Evolutionary conservation across 1,140 invertebrate species (phyloP), one percentile per base, ranked within the genome.

Genomic region (Stratiolaelaps scimitus): DNA sequence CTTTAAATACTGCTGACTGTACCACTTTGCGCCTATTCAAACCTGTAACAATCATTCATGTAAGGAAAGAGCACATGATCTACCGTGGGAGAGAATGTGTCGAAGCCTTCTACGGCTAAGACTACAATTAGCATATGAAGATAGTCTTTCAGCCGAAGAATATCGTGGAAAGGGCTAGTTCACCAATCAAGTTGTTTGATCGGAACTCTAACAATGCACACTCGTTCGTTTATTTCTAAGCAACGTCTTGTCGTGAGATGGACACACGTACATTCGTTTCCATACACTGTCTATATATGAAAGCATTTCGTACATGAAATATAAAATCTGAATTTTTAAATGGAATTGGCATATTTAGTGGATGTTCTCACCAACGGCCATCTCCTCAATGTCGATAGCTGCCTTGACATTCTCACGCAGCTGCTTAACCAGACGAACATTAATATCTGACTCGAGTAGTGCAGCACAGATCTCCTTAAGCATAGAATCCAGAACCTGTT

Each of bases 321-420:
- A 40, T 40, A 40, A 6, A 10, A 40, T 6, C 34, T 40, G 34
- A 40, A 40, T 40, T n/a, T n/a, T n/a, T 40, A 40, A 40, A 40
- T 4, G 34, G 10, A 40, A 40, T 40, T 40, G 10, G 10, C 34
- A 40, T 40, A 10, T 40, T 40, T 10, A 40, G 5, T 6, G 34
- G 10, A 10, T 40, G 4, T 40, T 29, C 53, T 60, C 23, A 60
- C 53, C 53, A 60, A 90, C 93, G 74, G 93, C 93, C 92, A 98
- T 98, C 75, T 99, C 96, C 75, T 99, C 94, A 80, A 99, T 98
- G 79, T 98, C 91, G 78, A 98, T 98, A 67, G 94, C 91, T 53
- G 85, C 82, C 60, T 79, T 83, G n/a, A 98, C 92, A 93, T 98
- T 98, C 81, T 97, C 92, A 70, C 94, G 81, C 13, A 99, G 80